Evolutionary conservation across 2,888 invertebrate genomes (phyloP).

Genomic region (Asteroscopus sphinx): DNA sequence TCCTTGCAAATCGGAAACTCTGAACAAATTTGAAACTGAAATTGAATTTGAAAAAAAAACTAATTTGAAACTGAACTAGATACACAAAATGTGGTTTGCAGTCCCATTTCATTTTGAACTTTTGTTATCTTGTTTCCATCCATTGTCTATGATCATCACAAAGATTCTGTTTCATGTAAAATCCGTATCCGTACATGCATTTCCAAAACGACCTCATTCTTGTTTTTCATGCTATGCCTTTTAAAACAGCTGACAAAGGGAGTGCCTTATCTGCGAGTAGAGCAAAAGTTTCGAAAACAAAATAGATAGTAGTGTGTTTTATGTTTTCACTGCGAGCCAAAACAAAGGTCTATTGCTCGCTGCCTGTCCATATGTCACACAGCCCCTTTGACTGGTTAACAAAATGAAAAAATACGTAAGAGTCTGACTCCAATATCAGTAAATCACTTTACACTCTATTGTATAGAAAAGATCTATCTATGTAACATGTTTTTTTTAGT

Average conservation of each 20-base stretch:
- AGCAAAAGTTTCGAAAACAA: slow-evolving; percentile 37
- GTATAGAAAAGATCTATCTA: too few relatives aligned
- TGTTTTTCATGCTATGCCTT: slow-evolving; percentile 18
- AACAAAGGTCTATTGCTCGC: slow-evolving; percentile 39
- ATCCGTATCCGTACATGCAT: slow-evolving; percentile 13
- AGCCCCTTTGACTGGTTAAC: slow-evolving; percentile 33
- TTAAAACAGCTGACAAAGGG: slow-evolving; percentile 11
- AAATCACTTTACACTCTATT: too few relatives aligned
- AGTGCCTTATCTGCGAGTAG: slow-evolving; percentile 21
- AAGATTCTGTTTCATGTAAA: slow-evolving; percentile 9
- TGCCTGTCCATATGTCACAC: slow-evolving; percentile 47
- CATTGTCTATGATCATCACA: slow-evolving; percentile 12
- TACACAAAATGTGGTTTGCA: too few relatives aligned
- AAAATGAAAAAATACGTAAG: slow-evolving; percentile 41
- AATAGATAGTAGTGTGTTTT: slow-evolving; percentile 37
- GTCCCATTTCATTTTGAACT: too few relatives aligned
- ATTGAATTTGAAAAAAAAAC: too few relatives aligned
- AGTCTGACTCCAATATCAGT: slow-evolving; percentile 21
- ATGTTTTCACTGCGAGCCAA: slow-evolving; percentile 27
- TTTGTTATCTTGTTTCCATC: too few relatives aligned
- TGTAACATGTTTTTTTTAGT: too few relatives aligned
- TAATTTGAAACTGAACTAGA: too few relatives aligned
- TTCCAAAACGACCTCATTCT: slow-evolving; percentile 18
- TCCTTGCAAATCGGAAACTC: too few relatives aligned
- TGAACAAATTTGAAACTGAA: too few relatives aligned